phyloP scores from a whole-genome alignment of 1,140 invertebrate species.

The Lepidurus couesii region DNA sequence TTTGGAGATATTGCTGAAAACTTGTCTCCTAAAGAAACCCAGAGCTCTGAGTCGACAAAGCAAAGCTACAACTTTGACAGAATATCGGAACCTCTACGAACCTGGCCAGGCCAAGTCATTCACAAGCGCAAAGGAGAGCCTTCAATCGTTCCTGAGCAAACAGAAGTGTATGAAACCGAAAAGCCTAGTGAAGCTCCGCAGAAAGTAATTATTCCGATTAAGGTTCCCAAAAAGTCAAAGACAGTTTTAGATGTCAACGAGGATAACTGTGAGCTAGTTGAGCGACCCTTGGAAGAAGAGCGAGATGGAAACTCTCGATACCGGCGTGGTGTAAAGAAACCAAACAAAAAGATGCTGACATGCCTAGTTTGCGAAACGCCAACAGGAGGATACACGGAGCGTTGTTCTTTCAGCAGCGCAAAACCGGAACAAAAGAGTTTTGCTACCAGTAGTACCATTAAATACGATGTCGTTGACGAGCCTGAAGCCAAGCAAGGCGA shows the following conservation, averaged over 20 bases:
- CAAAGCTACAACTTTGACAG: no score
- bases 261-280: not conserved
- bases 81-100: no score
- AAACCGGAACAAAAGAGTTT: slow-evolving; percentile 1
- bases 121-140: not conserved
- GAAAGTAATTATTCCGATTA: not conserved
- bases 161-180: not conserved
- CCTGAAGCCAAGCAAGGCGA: not conserved
- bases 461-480: slow-evolving; percentile 3
- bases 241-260: not conserved
- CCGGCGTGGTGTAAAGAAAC: not conserved
- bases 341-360: not conserved
- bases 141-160: not conserved
- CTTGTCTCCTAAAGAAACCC: not conserved
- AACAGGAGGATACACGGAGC: not conserved
- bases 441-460: not conserved
- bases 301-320: not conserved
- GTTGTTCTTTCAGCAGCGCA: not conserved
- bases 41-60: not conserved
- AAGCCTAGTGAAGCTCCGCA: not conserved
- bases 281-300: not conserved
- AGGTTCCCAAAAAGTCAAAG: not conserved
- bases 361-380: not conserved
- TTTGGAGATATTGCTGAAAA: not conserved
- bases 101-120: not conserved